These are phyloP conservation scores for Thoracochromis brauschi DNA, from an alignment of 2,113 vertebrate genomes.

Conservation along the genomic window DNA sequence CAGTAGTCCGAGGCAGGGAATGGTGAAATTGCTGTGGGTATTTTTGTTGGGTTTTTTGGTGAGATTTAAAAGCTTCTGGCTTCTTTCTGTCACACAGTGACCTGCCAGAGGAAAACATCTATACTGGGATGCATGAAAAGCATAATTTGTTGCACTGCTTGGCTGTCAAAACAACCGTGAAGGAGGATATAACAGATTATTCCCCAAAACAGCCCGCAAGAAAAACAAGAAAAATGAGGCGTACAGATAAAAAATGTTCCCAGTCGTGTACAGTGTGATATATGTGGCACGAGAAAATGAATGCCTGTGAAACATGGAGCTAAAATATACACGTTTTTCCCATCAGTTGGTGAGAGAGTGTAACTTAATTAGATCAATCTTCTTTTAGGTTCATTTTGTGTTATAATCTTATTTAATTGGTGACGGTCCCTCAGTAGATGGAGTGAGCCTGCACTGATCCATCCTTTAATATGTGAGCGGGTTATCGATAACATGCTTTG, in stretches of 20 bases:
- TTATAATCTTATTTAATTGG: neutral
- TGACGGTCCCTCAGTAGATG: neutral
- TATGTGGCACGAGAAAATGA: neutral
- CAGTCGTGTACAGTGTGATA: neutral
- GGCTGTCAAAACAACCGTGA: neutral
- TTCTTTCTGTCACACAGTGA: neutral
- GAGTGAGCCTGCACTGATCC: neutral
- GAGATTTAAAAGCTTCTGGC: neutral
- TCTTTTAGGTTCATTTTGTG: neutral
- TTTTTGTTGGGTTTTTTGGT: neutral
- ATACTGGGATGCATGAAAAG: neutral
- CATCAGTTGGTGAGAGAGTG: neutral
- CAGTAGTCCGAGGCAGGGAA: neutral
- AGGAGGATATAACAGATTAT: neutral
- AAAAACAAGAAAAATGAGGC: neutral
- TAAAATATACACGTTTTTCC: neutral
- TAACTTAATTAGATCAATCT: neutral
- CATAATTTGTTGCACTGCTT: neutral
- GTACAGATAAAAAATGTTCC: neutral
- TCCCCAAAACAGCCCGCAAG: neutral
- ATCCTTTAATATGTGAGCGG: neutral
- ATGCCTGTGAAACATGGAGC: neutral
- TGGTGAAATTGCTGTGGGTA: neutral
- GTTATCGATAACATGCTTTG: fast-evolving
- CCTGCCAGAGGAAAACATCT: neutral